phyloP scores from a whole-genome alignment of 2,113 vertebrate genomes.

The Eurypyga helias region DNA sequence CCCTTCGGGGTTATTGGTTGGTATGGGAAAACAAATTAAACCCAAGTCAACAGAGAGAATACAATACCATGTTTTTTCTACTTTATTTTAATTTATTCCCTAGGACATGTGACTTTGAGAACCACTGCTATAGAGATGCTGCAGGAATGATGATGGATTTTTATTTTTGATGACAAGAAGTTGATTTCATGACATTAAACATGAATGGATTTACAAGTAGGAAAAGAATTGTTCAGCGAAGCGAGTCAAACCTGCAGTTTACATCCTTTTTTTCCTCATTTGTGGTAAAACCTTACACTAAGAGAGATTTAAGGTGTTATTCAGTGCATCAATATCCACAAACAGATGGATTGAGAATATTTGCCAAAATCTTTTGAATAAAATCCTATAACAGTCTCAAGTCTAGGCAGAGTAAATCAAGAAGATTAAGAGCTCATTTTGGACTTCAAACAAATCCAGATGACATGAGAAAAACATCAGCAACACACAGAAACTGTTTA shows the following conservation, averaged over 20 bases:
- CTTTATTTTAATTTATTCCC: neutral
- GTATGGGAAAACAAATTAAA: neutral
- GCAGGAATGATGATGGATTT: neutral
- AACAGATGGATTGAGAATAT: neutral
- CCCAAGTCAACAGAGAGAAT: neutral
- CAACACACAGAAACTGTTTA: neutral
- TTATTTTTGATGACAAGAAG: neutral
- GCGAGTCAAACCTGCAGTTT: neutral
- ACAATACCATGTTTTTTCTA: neutral
- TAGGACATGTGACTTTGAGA: neutral
- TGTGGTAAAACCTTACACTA: neutral
- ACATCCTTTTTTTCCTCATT: neutral
- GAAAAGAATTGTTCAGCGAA: neutral
- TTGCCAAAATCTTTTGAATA: neutral
- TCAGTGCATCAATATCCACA: neutral
- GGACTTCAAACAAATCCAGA: neutral
- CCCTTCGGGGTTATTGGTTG: neutral
- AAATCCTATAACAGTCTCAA: neutral
- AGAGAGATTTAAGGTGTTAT: neutral
- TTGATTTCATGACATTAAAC: neutral
- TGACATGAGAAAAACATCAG: neutral
- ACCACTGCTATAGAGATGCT: neutral
- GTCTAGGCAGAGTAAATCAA: neutral
- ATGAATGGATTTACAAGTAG: neutral
- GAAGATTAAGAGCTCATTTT: neutral